A percentile compares a stretch with the other conserved stretches of the same genome.
Conservation (phyloP, 2,888 invertebrate genomes). For the Agrochola circellaris region DNA sequence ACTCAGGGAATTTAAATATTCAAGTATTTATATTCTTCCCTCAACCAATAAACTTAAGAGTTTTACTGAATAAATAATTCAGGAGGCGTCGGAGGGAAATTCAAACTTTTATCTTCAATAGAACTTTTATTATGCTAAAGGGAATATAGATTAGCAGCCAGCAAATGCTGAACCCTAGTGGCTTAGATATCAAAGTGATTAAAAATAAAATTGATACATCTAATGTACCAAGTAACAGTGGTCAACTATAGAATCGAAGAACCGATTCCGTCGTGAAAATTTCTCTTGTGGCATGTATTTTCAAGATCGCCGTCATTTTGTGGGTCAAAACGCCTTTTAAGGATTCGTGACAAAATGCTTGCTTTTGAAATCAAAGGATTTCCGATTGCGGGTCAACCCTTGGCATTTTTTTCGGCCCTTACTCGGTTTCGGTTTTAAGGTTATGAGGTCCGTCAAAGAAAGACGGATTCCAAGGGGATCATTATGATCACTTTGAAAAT, state of each 20-base stretch:
- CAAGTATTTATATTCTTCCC: conserved; percentile 72
- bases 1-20: conserved; percentile 71
- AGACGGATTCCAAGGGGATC: background rate
- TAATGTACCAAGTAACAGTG: conserved; percentile 59
- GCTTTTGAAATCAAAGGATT: conserved; percentile 57
- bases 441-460: background rate
- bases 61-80: conserved; percentile 83
- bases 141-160: conserved; percentile 73
- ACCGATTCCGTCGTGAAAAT: conserved; percentile 30
- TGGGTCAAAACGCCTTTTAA: conserved; percentile 52
- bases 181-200: conserved; percentile 57
- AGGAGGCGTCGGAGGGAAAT: conserved; percentile 75
- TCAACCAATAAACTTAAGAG: conserved; percentile 75
- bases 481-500: background rate
- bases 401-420: conserved; percentile 18
- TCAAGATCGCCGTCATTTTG: conserved; percentile 37
- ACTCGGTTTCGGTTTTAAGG: background rate
- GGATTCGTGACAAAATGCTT: conserved; percentile 55
- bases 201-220: conserved; percentile 64
- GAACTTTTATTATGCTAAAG: conserved; percentile 77
- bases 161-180: conserved; percentile 60
- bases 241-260: conserved; percentile 38
- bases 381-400: conserved; percentile 40
- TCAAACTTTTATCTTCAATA: conserved; percentile 78
- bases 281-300: conserved; percentile 42